Percentiles rank a stretch among this genome's conserved stretches.
These are phyloP conservation scores for Tolypeutes matacus DNA, from an alignment of 2,797 vertebrate genomes.

Conservation along the genomic window DNA sequence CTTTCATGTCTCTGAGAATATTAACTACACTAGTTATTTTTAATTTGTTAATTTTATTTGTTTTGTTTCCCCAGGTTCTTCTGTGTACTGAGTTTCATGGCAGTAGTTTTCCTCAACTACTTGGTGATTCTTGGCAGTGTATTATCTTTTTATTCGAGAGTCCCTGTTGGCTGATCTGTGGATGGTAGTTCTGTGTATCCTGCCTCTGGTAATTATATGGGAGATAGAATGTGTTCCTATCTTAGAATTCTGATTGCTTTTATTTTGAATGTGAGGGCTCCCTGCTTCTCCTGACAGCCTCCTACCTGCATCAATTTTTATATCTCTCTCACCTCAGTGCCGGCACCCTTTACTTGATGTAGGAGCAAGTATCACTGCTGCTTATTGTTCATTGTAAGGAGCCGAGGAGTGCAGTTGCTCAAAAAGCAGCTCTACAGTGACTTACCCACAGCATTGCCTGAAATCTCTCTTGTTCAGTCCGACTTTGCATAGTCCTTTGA, in stretches of 20 bases:
- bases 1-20: not conserved
- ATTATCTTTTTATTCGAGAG: not conserved
- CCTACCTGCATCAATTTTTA: slow-evolving; percentile 2
- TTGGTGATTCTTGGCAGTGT: not conserved
- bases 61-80: not conserved
- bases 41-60: not conserved
- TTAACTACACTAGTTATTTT: not conserved
- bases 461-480: not conserved
- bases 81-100: not conserved
- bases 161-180: not conserved
- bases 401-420: not conserved
- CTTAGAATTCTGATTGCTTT: not conserved
- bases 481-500: not conserved
- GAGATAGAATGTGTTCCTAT: not conserved
- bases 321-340: not conserved
- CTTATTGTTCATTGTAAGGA: not conserved
- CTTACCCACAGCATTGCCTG: not conserved
- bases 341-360: not conserved
- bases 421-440: not conserved
- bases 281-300: not conserved
- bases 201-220: not conserved
- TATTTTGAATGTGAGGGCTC: not conserved
- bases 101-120: not conserved
- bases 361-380: not conserved
- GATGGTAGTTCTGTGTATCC: not conserved